These are phyloP conservation scores for Sitta carolinensis DNA, from an alignment of 2,797 vertebrate genomes.

Conservation along the genomic window DNA sequence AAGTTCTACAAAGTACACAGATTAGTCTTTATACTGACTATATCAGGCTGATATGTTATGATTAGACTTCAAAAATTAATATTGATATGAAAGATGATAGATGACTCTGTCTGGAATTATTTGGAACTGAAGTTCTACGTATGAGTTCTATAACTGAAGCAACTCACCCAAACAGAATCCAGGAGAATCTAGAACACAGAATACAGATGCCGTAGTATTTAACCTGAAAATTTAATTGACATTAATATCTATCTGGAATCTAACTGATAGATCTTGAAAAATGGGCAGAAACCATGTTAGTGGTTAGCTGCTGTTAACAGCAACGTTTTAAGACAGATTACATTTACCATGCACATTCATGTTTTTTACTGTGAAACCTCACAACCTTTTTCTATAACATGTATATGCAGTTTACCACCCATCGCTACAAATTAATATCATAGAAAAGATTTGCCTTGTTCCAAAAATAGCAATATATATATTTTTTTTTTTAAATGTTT, in stretches of 20 bases:
- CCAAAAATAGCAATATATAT: background rate
- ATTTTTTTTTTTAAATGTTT: background rate
- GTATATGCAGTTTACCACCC: background rate
- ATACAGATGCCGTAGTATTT: background rate
- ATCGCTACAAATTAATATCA: background rate
- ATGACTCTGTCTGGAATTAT: background rate
- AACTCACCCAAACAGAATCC: background rate
- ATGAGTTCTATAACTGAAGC: background rate
- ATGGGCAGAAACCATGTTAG: background rate
- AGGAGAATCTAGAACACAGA: background rate
- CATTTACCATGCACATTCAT: background rate
- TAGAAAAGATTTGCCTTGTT: background rate
- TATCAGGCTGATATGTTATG: background rate
- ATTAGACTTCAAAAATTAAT: background rate
- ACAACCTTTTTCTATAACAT: background rate
- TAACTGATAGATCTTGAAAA: background rate
- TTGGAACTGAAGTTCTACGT: background rate
- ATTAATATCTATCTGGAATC: background rate
- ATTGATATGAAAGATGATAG: background rate
- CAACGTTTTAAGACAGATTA: background rate
- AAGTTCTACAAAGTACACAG: background rate
- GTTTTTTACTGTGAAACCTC: background rate
- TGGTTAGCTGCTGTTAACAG: background rate
- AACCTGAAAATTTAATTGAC: background rate
- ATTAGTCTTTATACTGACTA: background rate